A percentile compares a stretch with the other conserved stretches of the same genome.
phyloP scores from a whole-genome alignment of 1,140 invertebrate genomes.

The Aleiodes sp. region DNA sequence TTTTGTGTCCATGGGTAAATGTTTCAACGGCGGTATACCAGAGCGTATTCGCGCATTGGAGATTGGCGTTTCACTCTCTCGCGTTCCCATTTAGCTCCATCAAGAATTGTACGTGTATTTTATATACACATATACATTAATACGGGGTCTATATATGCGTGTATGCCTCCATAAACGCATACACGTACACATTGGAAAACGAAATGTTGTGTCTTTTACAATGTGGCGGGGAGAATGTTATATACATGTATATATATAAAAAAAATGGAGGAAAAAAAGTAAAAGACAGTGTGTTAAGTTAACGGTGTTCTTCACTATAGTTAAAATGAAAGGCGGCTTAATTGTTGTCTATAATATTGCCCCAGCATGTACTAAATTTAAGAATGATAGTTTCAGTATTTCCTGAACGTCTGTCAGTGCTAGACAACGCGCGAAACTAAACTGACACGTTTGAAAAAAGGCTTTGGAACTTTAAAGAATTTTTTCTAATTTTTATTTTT shows the following conservation, averaged over 20 bases:
- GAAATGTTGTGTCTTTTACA: not conserved
- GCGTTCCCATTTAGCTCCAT: conserved; percentile 62
- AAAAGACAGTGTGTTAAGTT: conserved; percentile 25
- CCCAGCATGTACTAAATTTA: conserved; percentile 55
- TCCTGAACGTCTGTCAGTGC: conserved; percentile 66
- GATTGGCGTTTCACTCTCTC: conserved; percentile 63
- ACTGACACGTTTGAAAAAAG: not conserved
- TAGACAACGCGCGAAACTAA: conserved; percentile 50
- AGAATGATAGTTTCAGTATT: conserved; percentile 66
- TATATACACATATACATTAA: conserved; percentile 5
- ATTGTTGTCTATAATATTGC: conserved; percentile 61
- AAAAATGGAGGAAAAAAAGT: not conserved
- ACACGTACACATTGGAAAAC: conserved; percentile 15
- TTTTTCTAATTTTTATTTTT: not conserved
- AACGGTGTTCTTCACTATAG: conserved; percentile 61
- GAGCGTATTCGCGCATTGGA: conserved; percentile 38
- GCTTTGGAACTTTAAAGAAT: too few species aligned
- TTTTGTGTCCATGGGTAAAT: conserved; percentile 24
- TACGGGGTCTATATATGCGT: too few species aligned
- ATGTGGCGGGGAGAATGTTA: not conserved
- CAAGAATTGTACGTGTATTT: conserved; percentile 35
- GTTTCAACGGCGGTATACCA: conserved; percentile 2
- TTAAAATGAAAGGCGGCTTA: conserved; percentile 66
- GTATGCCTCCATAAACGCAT: conserved; percentile 24
- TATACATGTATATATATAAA: conserved; percentile 5